Base-by-base conservation (phyloP, 2,888 invertebrate genomes). In the Nesidiocoris tenuis region DNA sequence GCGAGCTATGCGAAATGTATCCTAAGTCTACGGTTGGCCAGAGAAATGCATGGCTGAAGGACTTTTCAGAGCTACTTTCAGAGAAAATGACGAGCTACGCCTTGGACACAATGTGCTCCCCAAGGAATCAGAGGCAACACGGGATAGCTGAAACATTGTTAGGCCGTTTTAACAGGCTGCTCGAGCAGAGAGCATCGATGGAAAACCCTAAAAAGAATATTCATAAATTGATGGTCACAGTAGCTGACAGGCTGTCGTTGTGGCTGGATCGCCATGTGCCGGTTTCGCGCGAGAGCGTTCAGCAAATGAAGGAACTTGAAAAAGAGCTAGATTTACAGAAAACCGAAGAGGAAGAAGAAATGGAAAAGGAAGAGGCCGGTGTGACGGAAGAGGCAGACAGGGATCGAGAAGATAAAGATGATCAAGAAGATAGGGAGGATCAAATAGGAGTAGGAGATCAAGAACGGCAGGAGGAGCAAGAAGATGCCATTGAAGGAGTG, bases 71-170 rank as follows among this genome's bases (percentile, higher is more conserved):
- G 22, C 61, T 78, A 54, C 61, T 79, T 17, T 56, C 77, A 12
- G 74, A 55, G 55, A 80, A 79, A 70, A 76, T 79, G 1, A 75
- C 77, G 25, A 77, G 77, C 25, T 80, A 80, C 65, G 72, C 79
- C 17, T 75, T 78, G n/a, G 76, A 65, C 16, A 75, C 79, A 61
- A 23, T 79, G 59, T 75, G 78, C 19, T 68, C 71, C 3, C 72
- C 64, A 9, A 68, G 79, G 24, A 77, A 76, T 2, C 71, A 77
- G 17, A 72, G 78, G 54, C 77, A 76, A 21, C 70, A 76, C 17
- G 71, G 65, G n/a, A 77, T 80, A 16, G 76, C 80, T 1, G 71
- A 79, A 22, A 68, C 66, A 16, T 61, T 80, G 17, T 23, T 79
- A 21, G 56, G 64, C 18, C 76, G 78, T 9, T 71, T 80, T 9